Conservation (phyloP, 2,113 vertebrate species). For the Atrichornis clamosus region DNA sequence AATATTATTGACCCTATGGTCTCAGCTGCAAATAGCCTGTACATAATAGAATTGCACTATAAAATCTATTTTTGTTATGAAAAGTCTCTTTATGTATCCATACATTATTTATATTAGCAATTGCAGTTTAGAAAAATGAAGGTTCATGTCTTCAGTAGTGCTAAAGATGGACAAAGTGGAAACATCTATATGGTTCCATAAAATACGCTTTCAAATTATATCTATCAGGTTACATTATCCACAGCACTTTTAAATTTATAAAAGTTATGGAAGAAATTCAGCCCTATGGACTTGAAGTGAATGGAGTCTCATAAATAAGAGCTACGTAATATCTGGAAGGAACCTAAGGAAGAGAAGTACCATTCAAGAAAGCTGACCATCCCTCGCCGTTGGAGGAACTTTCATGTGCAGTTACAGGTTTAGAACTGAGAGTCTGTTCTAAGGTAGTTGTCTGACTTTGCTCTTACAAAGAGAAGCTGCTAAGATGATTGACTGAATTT, state of each 20-base stretch:
- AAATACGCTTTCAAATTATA: accelerated
- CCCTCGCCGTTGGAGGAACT: neutral
- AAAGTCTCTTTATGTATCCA: neutral
- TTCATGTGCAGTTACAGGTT: neutral
- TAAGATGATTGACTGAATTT: neutral
- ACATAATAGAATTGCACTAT: neutral
- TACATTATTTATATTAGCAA: constrained; percentile 17
- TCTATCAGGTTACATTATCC: neutral
- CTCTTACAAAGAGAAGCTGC: neutral
- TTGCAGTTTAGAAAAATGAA: neutral
- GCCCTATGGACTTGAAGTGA: neutral
- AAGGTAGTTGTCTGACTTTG: neutral
- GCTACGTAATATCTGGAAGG: neutral
- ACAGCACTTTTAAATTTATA: neutral
- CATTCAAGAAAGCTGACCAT: neutral
- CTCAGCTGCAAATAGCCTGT: neutral
- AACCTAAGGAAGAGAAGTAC: neutral
- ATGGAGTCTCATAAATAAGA: neutral
- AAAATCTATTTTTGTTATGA: constrained; percentile 6
- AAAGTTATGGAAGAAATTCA: neutral
- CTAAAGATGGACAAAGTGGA: neutral
- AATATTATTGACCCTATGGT: neutral
- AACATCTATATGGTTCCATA: neutral
- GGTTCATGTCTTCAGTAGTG: neutral
- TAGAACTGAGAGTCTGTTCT: neutral